These are phyloP conservation scores for Spilogale gracilis DNA, from an alignment of 2,113 vertebrate species.

Conservation along the genomic window DNA sequence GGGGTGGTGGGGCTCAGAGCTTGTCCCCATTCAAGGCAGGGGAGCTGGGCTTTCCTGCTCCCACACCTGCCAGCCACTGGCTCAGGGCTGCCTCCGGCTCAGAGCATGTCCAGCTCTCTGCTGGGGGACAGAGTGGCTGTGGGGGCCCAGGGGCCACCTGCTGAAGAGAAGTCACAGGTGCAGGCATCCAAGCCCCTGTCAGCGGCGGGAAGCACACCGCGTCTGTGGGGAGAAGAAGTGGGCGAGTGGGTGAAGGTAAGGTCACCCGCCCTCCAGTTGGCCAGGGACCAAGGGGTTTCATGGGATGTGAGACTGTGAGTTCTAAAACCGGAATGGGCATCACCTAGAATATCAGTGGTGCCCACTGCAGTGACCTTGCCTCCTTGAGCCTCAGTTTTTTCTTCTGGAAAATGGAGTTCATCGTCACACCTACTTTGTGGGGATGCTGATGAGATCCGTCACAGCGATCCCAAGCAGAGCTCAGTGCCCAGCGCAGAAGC, in stretches of 20 bases:
- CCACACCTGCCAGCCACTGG: background rate
- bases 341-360: background rate
- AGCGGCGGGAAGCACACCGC: rapidly evolving
- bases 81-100: background rate
- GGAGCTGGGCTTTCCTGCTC: background rate
- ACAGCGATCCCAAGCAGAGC: background rate
- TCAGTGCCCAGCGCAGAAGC: background rate
- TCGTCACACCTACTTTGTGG: rapidly evolving
- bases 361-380: rapidly evolving
- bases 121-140: background rate
- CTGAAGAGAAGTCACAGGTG: background rate
- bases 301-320: rapidly evolving
- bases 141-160: background rate
- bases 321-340: rapidly evolving
- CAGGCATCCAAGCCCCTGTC: background rate
- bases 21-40: background rate
- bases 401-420: background rate
- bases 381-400: background rate
- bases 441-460: too few relatives aligned
- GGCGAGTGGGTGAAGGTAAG: background rate
- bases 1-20: background rate
- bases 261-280: background rate
- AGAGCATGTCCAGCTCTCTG: background rate
- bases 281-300: background rate
- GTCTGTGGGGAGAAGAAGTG: background rate